Conservation (phyloP, 2,797 vertebrate genomes). For the Chaenodraco wilsoni region DNA sequence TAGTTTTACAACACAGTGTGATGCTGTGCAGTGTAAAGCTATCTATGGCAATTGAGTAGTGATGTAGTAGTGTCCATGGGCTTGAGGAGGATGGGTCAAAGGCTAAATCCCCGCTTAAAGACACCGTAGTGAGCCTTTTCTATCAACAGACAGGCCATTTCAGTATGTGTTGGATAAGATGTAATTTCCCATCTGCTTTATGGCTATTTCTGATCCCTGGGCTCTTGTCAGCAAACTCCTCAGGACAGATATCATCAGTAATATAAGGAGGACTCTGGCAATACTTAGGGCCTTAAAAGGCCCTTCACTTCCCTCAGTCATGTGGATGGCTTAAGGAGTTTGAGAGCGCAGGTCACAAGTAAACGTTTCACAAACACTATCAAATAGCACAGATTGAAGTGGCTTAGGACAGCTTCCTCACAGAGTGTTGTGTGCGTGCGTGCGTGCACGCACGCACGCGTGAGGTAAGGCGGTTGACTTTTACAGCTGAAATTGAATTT, state of each 20-base stretch:
- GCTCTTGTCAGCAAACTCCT: constrained; percentile 86
- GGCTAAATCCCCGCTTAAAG: constrained; percentile 87
- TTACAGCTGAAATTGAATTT: constrained; percentile 10
- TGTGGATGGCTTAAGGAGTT: constrained; percentile 82
- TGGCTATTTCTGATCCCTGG: constrained; percentile 85
- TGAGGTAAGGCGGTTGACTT: constrained; percentile 9
- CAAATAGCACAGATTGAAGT: constrained; percentile 83
- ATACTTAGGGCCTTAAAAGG: constrained; percentile 84
- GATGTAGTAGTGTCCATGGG: constrained; percentile 79
- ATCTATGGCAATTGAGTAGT: constrained; percentile 75
- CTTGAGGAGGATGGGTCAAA: constrained; percentile 74
- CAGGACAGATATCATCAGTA: constrained; percentile 86
- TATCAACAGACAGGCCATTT: constrained; percentile 86
- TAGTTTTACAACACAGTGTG: constrained; percentile 50
- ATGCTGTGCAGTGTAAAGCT: constrained; percentile 54
- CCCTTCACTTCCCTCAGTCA: constrained; percentile 78
- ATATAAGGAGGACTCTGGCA: constrained; percentile 85
- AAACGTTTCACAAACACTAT: constrained; percentile 86
- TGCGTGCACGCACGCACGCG: background rate
- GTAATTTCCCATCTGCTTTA: constrained; percentile 89
- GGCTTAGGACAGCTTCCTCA: constrained; percentile 81
- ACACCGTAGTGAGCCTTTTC: constrained; percentile 81
- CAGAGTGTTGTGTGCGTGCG: constrained; percentile 33
- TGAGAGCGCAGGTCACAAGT: constrained; percentile 82
- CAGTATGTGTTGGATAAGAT: constrained; percentile 82